Conservation (phyloP, 2,113 vertebrate genomes). For the cattle (Bos taurus) region DNA sequence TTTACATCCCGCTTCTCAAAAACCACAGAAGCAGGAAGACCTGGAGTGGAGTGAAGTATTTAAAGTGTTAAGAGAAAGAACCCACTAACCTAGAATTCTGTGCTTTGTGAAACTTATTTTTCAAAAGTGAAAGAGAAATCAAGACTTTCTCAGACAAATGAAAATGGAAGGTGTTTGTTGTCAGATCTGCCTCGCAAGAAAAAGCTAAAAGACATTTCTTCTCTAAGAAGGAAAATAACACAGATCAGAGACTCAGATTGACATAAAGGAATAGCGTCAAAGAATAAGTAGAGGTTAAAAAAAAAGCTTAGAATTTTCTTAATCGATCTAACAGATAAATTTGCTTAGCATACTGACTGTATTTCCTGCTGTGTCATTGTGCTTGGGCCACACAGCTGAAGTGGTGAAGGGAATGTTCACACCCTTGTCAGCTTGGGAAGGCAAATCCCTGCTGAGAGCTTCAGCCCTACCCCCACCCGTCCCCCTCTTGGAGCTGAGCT, state of each 20-base stretch:
- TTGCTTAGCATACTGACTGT: background rate
- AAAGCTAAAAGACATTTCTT: background rate
- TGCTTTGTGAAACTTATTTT: background rate
- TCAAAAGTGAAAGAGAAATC: background rate
- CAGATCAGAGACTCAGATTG: background rate
- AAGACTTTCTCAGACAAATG: background rate
- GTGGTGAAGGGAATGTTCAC: no score
- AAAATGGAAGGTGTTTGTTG: background rate
- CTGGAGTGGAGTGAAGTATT: background rate
- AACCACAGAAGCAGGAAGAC: background rate
- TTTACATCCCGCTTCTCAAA: background rate
- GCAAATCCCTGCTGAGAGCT: background rate
- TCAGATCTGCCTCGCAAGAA: background rate
- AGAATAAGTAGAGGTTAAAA: background rate
- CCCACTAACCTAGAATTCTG: background rate
- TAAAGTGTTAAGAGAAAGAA: background rate
- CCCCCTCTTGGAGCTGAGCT: accelerated
- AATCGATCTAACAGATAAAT: background rate
- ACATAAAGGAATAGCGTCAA: background rate
- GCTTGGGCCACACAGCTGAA: background rate
- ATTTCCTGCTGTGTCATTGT: background rate
- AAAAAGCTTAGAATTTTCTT: background rate
- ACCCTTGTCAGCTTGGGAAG: background rate
- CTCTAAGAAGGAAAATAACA: background rate
- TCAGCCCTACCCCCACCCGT: background rate